Conservation (phyloP, 2,888 invertebrate genomes). For the Drosophila anceps region DNA sequence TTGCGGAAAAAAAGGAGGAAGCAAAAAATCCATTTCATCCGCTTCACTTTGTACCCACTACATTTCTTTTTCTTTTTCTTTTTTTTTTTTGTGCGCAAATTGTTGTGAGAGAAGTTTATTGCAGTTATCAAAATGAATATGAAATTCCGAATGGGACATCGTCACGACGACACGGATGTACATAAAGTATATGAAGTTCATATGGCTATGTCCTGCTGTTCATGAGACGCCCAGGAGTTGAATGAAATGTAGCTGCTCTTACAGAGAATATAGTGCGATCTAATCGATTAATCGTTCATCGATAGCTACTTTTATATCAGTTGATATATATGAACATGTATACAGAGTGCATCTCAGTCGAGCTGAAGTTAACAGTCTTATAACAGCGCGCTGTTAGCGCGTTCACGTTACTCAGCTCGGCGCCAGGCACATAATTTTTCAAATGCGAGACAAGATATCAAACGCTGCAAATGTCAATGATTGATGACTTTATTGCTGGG, state of each 20-base stretch:
- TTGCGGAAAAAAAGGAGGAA: conserved; percentile 28
- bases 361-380: background rate
- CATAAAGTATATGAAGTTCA: background rate
- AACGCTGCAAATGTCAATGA: conserved; percentile 80
- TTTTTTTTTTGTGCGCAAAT: background rate
- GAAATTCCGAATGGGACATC: background rate
- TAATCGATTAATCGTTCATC: background rate
- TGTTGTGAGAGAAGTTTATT: background rate
- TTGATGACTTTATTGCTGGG: conserved; percentile 83
- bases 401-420: conserved; percentile 37
- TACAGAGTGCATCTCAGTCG: background rate
- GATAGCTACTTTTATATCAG: background rate
- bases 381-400: conserved; percentile 34
- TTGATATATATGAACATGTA: background rate
- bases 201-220: background rate
- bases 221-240: background rate
- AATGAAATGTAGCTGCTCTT: background rate
- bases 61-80: no score
- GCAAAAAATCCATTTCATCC: conserved; percentile 30
- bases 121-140: conserved; percentile 3
- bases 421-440: conserved; percentile 74
- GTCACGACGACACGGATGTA: background rate
- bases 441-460: conserved; percentile 56
- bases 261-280: background rate
- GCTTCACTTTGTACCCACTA: background rate